These are phyloP conservation scores for Micrasema longulum DNA, from an alignment of 1,140 invertebrate species.

Conservation along the genomic window DNA sequence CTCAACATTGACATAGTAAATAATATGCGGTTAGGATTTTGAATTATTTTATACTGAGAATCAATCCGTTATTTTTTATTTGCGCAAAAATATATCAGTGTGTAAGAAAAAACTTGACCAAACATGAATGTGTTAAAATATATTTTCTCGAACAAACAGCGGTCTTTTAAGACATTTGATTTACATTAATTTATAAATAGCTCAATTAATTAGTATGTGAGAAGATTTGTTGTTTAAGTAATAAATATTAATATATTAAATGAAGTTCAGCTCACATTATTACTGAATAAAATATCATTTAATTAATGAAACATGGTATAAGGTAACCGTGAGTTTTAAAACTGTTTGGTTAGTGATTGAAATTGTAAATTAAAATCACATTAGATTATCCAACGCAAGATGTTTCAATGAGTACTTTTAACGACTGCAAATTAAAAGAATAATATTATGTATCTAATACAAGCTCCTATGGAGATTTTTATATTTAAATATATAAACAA, in stretches of 20 bases:
- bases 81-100: background rate
- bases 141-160: too few relatives aligned
- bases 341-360: slow-evolving; percentile 55
- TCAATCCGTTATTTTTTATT: too few relatives aligned
- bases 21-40: too few relatives aligned
- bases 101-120: slow-evolving; percentile 28
- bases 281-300: slow-evolving; percentile 39
- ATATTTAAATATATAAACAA: slow-evolving; percentile 64
- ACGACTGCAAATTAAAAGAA: slow-evolving; percentile 55
- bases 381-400: slow-evolving; percentile 53
- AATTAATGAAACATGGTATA: slow-evolving; percentile 52
- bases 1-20: too few relatives aligned
- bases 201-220: slow-evolving; percentile 33
- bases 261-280: slow-evolving; percentile 28
- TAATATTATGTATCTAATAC: slow-evolving; percentile 56
- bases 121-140: slow-evolving; percentile 23
- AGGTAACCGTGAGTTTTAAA: slow-evolving; percentile 54
- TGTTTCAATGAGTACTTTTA: slow-evolving; percentile 55
- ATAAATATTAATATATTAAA: slow-evolving; percentile 30
- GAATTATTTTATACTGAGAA: too few relatives aligned
- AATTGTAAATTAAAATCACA: slow-evolving; percentile 51
- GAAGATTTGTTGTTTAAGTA: slow-evolving; percentile 27
- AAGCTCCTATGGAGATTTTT: slow-evolving; percentile 69
- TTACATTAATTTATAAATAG: slow-evolving; percentile 13
- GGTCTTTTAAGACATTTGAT: background rate